These are phyloP conservation scores for Aphis gossypii DNA, from an alignment of 1,140 invertebrate species.

Conservation along the genomic window DNA sequence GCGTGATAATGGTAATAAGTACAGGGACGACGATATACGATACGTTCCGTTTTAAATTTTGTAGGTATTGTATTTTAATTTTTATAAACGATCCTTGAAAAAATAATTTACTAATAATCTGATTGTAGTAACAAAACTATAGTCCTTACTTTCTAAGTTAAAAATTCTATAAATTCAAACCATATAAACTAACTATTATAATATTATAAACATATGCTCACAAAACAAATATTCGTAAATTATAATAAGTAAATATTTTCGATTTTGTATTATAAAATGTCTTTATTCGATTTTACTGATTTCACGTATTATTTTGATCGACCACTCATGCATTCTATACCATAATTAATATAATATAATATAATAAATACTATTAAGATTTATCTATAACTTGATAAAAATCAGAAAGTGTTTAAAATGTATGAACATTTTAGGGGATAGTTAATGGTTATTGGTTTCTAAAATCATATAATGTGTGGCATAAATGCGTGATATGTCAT, in stretches of 20 bases:
- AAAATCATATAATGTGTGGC: background rate
- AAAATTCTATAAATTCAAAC: background rate
- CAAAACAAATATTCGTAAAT: background rate
- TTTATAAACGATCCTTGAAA: slow-evolving; percentile 24
- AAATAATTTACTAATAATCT: background rate
- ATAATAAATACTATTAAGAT: no score
- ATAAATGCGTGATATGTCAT: background rate
- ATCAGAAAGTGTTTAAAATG: background rate
- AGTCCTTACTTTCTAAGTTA: background rate
- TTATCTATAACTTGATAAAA: background rate
- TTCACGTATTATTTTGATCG: no score
- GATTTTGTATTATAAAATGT: background rate
- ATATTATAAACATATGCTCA: background rate
- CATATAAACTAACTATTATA: no score
- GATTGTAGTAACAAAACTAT: background rate
- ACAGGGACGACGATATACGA: background rate
- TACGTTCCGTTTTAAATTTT: background rate
- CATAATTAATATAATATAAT: no score
- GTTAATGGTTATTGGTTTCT: background rate
- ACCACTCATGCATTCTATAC: no score
- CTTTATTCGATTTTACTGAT: no score
- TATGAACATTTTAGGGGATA: background rate
- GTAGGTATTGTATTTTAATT: slow-evolving; percentile 21
- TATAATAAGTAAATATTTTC: background rate
- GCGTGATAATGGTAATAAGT: background rate